phyloP scores from a whole-genome alignment of 2,113 vertebrate species.

The Willisornis vidua region DNA sequence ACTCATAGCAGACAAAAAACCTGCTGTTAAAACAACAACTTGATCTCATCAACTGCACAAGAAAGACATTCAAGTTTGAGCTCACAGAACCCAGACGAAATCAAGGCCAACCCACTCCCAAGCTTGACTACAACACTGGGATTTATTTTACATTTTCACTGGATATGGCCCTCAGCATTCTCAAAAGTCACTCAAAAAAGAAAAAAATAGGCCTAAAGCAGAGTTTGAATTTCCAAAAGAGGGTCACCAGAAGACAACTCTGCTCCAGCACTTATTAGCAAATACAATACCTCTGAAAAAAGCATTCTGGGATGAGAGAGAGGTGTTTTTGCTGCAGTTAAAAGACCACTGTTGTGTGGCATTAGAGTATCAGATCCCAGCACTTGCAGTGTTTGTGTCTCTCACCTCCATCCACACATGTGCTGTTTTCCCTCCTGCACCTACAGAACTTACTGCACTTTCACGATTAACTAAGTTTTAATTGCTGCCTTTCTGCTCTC shows the following conservation, averaged over 20 bases:
- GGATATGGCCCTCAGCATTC: background rate
- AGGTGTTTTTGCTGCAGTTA: background rate
- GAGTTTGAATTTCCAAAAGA: background rate
- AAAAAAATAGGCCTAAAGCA: background rate
- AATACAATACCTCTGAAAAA: background rate
- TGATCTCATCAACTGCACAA: background rate
- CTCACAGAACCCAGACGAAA: background rate
- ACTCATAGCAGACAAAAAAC: background rate
- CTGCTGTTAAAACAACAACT: background rate
- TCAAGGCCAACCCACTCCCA: background rate
- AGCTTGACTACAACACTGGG: background rate
- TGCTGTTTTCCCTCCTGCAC: background rate
- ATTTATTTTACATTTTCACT: background rate
- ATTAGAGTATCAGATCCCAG: background rate
- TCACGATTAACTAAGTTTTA: background rate
- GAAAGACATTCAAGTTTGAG: background rate
- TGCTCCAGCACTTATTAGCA: background rate
- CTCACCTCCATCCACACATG: background rate
- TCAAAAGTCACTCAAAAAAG: background rate
- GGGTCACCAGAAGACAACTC: background rate
- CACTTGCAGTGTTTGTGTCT: background rate
- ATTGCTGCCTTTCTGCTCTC: background rate
- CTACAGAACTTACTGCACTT: background rate
- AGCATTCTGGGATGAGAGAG: background rate
- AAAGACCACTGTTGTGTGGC: rapidly evolving